Evolutionary conservation across 2,797 vertebrate species (phyloP).

Genomic region (Poecilia gillii): DNA sequence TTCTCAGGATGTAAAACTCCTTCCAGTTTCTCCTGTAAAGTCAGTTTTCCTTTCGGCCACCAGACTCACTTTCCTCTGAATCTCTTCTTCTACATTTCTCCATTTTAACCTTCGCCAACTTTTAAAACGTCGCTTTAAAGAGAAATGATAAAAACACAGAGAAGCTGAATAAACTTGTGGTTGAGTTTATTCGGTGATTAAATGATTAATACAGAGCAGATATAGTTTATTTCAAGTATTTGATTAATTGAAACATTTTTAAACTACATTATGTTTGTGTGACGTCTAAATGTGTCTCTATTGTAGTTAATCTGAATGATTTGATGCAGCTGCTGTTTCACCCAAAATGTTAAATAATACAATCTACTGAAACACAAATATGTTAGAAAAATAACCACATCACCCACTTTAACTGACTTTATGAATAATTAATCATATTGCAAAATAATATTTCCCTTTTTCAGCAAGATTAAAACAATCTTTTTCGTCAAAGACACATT

Average conservation of each 20-base stretch:
- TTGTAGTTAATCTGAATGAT: conserved; percentile 23
- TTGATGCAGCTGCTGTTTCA: conserved; percentile 21
- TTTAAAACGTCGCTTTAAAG: too few relatives aligned
- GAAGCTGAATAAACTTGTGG: neutral
- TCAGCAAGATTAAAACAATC: conserved; percentile 31
- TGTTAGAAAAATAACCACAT: conserved; percentile 12
- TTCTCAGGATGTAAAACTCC: too few relatives aligned
- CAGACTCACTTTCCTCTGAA: too few relatives aligned
- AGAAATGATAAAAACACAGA: neutral
- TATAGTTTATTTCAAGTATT: conserved; percentile 58
- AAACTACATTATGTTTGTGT: conserved; percentile 33
- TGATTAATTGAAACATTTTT: conserved; percentile 38
- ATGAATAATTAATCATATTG: conserved; percentile 1
- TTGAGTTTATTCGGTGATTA: conserved; percentile 21
- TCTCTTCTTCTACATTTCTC: too few relatives aligned
- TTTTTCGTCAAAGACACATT: conserved; percentile 34
- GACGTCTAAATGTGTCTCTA: conserved; percentile 37
- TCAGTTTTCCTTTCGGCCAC: too few relatives aligned
- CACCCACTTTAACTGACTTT: neutral
- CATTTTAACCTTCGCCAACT: too few relatives aligned
- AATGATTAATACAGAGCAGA: conserved; percentile 51
- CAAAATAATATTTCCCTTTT: neutral
- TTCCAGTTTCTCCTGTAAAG: too few relatives aligned
- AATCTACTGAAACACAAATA: conserved; percentile 44
- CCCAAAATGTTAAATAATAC: conserved; percentile 32